A percentile compares a stretch with the other conserved stretches of the same genome.
Conservation (phyloP, 1,140 invertebrate genomes). For the Drosophila bocqueti region DNA sequence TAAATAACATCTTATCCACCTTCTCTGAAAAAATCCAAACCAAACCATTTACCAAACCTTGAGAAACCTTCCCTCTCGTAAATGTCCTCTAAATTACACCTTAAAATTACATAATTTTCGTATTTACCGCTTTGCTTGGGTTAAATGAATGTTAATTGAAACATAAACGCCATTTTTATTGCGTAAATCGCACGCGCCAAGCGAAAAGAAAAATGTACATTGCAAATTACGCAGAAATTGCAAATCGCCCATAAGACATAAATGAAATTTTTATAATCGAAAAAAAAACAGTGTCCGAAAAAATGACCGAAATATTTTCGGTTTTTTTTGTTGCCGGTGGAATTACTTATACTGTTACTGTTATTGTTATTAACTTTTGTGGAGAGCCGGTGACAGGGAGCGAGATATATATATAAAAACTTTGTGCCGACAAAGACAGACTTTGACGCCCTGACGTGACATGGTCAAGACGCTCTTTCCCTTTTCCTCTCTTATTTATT, state of each 20-base stretch:
- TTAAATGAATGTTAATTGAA: constrained; percentile 71
- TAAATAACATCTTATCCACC: not conserved
- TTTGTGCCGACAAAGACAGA: constrained; percentile 55
- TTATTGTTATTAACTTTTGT: constrained; percentile 74
- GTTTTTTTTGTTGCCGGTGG: constrained; percentile 18
- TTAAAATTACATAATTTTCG: constrained; percentile 52
- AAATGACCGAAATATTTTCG: constrained; percentile 39
- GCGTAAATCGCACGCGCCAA: constrained; percentile 74
- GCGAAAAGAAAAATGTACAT: constrained; percentile 35
- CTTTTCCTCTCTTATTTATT: constrained; percentile 9
- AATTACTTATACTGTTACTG: constrained; percentile 69
- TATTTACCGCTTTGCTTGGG: constrained; percentile 4
- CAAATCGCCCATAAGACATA: constrained; percentile 79
- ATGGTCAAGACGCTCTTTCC: constrained; percentile 30
- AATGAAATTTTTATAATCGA: constrained; percentile 83
- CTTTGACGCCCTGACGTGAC: constrained; percentile 61
- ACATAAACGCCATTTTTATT: constrained; percentile 77
- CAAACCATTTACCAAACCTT: not conserved
- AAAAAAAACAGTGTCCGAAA: constrained; percentile 41
- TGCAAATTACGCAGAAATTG: constrained; percentile 76
- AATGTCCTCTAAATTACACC: constrained; percentile 5
- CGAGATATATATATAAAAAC: not conserved
- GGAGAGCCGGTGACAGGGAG: constrained; percentile 57
- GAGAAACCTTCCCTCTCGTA: not conserved
- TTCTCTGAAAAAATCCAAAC: not conserved